Percentiles rank a stretch among this genome's conserved stretches.
Conservation (phyloP, 2,888 invertebrate genomes). For the Epinotia demarniana region DNA sequence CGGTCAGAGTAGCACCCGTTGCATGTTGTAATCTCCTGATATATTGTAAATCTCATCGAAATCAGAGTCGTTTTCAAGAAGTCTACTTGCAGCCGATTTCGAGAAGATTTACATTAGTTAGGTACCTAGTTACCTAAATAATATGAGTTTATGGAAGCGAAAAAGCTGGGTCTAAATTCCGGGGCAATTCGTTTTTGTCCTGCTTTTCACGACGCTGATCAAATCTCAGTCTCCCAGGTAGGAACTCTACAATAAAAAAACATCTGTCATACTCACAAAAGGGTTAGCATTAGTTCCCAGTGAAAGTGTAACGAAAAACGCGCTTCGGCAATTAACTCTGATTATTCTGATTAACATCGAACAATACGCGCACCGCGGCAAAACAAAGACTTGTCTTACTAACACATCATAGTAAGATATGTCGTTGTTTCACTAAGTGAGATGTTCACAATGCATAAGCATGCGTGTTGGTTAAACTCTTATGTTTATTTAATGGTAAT, state of each 20-base stretch:
- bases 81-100: no score
- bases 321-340: slow-evolving; percentile 52
- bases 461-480: slow-evolving; percentile 22
- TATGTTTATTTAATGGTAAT: slow-evolving; percentile 25
- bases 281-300: slow-evolving; percentile 50
- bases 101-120: no score
- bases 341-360: slow-evolving; percentile 58
- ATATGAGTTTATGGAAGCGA: no score
- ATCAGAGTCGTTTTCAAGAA: no score
- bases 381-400: slow-evolving; percentile 1
- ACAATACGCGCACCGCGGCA: slow-evolving; percentile 38
- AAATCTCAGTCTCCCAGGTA: neutral
- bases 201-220: no score
- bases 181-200: no score
- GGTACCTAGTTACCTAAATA: no score
- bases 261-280: neutral
- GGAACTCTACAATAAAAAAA: neutral
- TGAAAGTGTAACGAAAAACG: slow-evolving; percentile 69
- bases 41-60: no score
- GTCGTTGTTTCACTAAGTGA: slow-evolving; percentile 6
- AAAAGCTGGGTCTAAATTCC: no score
- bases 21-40: no score
- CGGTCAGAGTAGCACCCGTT: no score
- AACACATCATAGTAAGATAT: slow-evolving; percentile 5
- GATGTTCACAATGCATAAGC: slow-evolving; percentile 27